phyloP scores from a whole-genome alignment of 2,888 invertebrate species.

The Odontocolon sp. region DNA sequence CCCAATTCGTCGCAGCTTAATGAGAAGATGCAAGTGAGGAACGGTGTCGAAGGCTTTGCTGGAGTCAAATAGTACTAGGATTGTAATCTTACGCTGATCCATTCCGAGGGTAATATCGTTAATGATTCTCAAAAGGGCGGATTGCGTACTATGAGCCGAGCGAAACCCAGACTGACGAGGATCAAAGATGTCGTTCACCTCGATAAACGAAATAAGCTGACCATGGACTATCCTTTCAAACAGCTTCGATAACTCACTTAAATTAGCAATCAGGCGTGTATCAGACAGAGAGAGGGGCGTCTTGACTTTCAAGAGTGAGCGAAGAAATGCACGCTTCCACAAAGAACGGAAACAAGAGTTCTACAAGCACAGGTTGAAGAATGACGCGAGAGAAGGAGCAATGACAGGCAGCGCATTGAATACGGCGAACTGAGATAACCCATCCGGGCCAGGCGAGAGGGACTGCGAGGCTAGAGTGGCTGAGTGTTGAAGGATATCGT shows the following conservation, averaged over 20 bases:
- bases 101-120: slow-evolving; percentile 7
- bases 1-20: neutral
- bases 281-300: neutral
- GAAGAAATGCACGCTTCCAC: neutral
- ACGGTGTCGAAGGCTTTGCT: too few species aligned
- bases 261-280: slow-evolving; percentile 23
- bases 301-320: neutral
- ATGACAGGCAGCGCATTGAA: neutral
- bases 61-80: neutral
- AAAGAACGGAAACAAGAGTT: neutral
- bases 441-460: neutral
- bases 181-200: neutral
- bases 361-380: neutral
- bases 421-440: neutral
- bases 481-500: neutral
- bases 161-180: neutral
- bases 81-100: slow-evolving; percentile 13
- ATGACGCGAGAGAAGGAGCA: neutral
- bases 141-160: neutral
- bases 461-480: neutral
- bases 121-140: neutral
- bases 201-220: neutral
- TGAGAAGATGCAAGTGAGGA: neutral
- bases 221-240: slow-evolving; percentile 10
- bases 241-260: slow-evolving; percentile 24